These are phyloP conservation scores for Xenopus borealis DNA, from an alignment of 2,113 vertebrate species.

Conservation along the genomic window DNA sequence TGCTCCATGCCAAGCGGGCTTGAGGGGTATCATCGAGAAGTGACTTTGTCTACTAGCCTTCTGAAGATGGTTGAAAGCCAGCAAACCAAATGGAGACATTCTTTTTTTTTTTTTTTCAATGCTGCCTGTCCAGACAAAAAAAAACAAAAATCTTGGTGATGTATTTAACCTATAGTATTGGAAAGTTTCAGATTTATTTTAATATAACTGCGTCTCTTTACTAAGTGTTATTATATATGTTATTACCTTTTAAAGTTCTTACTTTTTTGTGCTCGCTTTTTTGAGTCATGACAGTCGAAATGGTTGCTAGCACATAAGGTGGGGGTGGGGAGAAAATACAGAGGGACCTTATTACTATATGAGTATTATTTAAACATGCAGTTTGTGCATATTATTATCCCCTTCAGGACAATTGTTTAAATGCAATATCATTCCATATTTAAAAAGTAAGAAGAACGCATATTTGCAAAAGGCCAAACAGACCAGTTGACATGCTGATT, in stretches of 20 bases:
- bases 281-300: constrained; percentile 14
- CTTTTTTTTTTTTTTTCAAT: constrained; percentile 28
- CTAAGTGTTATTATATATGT: constrained; percentile 22
- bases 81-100: constrained; percentile 22
- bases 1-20: constrained; percentile 93
- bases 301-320: neutral
- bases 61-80: constrained; percentile 1
- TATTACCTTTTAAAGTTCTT: constrained; percentile 8
- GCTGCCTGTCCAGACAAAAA: constrained; percentile 30
- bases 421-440: too few relatives aligned
- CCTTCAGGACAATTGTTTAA: too few relatives aligned
- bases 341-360: neutral
- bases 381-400: neutral
- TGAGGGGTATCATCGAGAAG: constrained; percentile 47
- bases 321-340: neutral
- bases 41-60: constrained; percentile 18
- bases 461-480: too few relatives aligned
- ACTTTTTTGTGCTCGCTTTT: constrained; percentile 7
- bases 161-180: constrained; percentile 47
- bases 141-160: constrained; percentile 24
- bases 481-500: too few relatives aligned
- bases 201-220: constrained; percentile 2
- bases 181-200: constrained; percentile 49
- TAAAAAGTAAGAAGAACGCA: too few relatives aligned
- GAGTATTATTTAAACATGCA: neutral